Base-by-base conservation (phyloP, 2,797 vertebrate species). In the Dendrocincla fuliginosa region DNA sequence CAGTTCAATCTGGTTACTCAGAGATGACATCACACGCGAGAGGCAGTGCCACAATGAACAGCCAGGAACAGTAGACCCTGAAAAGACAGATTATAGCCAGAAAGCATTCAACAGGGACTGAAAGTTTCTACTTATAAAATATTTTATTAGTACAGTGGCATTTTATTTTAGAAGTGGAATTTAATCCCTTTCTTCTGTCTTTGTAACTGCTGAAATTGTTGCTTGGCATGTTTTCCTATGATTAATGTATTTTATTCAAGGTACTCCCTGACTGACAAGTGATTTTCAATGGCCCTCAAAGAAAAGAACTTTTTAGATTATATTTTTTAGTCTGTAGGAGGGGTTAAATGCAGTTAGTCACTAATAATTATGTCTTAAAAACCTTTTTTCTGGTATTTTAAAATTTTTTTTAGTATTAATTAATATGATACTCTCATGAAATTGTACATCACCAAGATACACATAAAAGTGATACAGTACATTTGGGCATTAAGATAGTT, bases 1-100 rank as follows among this genome's bases (percentile, higher is more conserved):
- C 98, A 98, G 98, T 99, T 99, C 96, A 97, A 98, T 98, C 98
- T 99, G 98, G 98, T 99, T 98, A 96, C 96, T 97, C 97, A 91
- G 86, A 97, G 98, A 97, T 99, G 98, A 98, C 98, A 98, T 99
- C 98, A 98, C 97, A 39, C 69, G 5, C 65, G 32, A 94, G 77
- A 95, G 49, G 85, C 89, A 84, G 95, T 23, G n/a, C 86, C 82
- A 89, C 85, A 84, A 89, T 87, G 88, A 80, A 11, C 59, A 77
- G 93, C 57, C 28, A 50, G 63, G 27, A 60, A 63, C 81, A 71
- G 49, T n/a, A 68, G 56, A 85, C 55, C 57, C 81, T 71, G 82
- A 75, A 92, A 82, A 89, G 41, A 59, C 11, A 39, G 67, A 74
- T 53, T 87, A 47, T 89, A 77, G 49, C 33, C 20, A 47, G 56